phyloP scores from a whole-genome alignment of 2,888 invertebrate species.

The Cyaniris semiargus region DNA sequence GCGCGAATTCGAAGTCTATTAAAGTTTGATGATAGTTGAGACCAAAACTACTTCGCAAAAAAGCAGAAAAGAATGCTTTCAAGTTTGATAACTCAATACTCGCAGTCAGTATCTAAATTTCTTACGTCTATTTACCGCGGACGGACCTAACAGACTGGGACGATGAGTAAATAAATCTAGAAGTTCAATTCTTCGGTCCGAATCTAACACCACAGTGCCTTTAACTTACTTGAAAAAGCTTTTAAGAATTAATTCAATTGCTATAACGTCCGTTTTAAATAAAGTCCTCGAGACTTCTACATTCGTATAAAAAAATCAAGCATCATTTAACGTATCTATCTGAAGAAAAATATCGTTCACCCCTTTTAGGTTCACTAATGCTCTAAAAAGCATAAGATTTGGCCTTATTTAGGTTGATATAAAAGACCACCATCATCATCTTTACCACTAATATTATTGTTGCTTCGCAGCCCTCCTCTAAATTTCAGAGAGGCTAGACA shows the following conservation, averaged over 20 bases:
- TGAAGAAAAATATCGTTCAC: background rate
- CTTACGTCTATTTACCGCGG: background rate
- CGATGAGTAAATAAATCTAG: constrained; percentile 4
- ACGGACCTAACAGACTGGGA: background rate
- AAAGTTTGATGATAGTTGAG: background rate
- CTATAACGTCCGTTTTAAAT: constrained; percentile 13
- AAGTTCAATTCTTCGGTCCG: background rate
- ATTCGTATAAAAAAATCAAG: background rate
- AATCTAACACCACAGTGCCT: constrained; percentile 1
- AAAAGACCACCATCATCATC: background rate
- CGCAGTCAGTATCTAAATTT: background rate
- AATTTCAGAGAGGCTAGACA: background rate
- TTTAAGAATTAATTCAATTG: constrained; percentile 28
- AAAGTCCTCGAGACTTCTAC: background rate
- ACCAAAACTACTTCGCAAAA: background rate
- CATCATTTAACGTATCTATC: background rate
- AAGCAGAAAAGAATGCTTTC: background rate
- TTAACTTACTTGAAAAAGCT: constrained; percentile 28
- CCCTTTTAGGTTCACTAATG: background rate
- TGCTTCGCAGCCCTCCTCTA: background rate
- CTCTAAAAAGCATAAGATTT: background rate
- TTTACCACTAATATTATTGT: background rate
- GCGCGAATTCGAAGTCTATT: background rate
- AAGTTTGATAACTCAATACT: background rate
- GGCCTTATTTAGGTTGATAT: background rate